Base-by-base conservation (phyloP, 2,113 vertebrate genomes). In the Triplophysa tibetana region DNA sequence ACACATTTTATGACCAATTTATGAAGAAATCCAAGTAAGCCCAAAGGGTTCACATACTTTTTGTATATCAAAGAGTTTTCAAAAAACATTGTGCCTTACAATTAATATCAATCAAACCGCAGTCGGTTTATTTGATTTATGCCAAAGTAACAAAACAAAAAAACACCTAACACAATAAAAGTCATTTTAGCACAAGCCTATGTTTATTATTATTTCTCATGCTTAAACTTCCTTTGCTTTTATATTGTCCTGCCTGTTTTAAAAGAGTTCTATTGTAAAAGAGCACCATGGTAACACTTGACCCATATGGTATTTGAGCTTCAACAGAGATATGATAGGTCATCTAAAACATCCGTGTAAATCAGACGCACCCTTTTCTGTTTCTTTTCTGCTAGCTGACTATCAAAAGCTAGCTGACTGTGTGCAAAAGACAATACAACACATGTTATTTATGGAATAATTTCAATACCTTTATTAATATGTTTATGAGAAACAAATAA, bases 401-500 rank as follows among this genome's bases (percentile, higher is more conserved):
- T 38, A 38, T 38, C 33, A n/a, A n/a, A n/a, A n/a, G n/a, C 6
- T 38, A 24, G 33, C 33, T 38, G 33, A 38, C 6, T 5, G 38
- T 52, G 38, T 10, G 21, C 8, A 19, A 58, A 85, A 70, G 76
- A 89, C 86, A 88, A 45, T 73, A 87, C 85, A 86, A 66, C 50
- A 84, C 86, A 1, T 13, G 9, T 50, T 81, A 56, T 89, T 93
- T 90, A 91, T 93, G 89, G 90, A 94, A 93, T 90, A 86, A 75
- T 77, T 83, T 89, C 72, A 90, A 87, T 92, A 88, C 86, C 86
- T 87, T 81, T 87, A 75, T 82, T 38, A 90, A 83, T 90, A 91
- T 89, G 80, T 90, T 83, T 88, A 89, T 89, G 88, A 91, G 91
- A 93, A 93, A 94, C 92, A 91, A 92, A 90, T 86, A 80, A 91